Evolutionary conservation across 1,140 invertebrate genomes (phyloP).

Genomic region (Phymorhynchus buccinoides): DNA sequence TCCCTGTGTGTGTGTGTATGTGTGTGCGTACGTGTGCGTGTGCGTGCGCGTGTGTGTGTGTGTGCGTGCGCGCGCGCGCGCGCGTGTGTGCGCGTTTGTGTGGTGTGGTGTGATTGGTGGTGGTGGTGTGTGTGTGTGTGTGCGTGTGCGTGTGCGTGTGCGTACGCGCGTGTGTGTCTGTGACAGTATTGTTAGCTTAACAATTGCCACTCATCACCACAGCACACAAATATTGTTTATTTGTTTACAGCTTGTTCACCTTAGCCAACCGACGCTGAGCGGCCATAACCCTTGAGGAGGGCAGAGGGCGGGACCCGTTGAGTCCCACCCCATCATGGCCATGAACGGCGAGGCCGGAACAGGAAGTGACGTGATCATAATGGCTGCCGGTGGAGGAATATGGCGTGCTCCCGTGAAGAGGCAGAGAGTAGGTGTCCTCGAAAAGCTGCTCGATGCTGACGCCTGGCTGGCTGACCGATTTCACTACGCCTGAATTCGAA

Average conservation of each 20-base stretch:
- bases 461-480: background rate
- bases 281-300: background rate
- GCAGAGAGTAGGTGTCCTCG: background rate
- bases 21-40: background rate
- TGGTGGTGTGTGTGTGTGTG: background rate
- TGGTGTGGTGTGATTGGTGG: no score
- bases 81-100: background rate
- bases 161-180: background rate
- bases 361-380: background rate
- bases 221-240: background rate
- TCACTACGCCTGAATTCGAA: background rate
- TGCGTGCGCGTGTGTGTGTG: background rate
- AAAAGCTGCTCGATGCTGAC: conserved; percentile 9
- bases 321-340: background rate
- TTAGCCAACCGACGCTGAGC: background rate
- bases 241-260: background rate
- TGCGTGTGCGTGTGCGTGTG: background rate
- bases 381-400: background rate
- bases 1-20: background rate
- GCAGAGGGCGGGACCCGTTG: background rate
- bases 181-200: background rate
- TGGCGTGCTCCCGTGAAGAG: background rate
- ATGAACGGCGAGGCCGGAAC: background rate
- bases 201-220: background rate
- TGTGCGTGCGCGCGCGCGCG: background rate